Conservation (phyloP, 1,140 invertebrate species). For the Nasonia longicornis region DNA sequence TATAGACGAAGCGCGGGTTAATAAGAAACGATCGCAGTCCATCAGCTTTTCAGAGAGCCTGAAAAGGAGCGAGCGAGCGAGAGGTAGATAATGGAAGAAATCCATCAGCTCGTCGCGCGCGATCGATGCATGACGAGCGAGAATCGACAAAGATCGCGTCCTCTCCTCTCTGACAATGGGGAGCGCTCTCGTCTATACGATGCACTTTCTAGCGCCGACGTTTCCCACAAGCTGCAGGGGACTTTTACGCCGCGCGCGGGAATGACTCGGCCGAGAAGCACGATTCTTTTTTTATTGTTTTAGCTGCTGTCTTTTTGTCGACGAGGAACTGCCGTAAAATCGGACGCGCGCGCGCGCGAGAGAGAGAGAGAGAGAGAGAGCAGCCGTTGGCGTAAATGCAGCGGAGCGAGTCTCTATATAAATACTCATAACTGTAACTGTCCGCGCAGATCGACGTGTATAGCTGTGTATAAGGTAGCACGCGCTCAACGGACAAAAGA, state of each 20-base stretch:
- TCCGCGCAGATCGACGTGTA: background rate
- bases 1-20: too few relatives aligned
- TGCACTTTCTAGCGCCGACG: constrained; percentile 2
- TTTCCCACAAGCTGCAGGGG: background rate
- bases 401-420: background rate
- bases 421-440: background rate
- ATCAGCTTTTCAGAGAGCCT: background rate
- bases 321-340: too few relatives aligned
- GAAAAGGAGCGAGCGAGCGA: background rate
- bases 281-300: background rate
- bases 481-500: background rate
- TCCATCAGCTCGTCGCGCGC: background rate
- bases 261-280: background rate
- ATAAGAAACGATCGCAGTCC: background rate
- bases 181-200: background rate
- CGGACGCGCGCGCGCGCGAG: too few relatives aligned
- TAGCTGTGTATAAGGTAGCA: background rate
- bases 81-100: background rate
- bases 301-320: background rate
- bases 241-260: too few relatives aligned
- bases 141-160: background rate
- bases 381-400: background rate
- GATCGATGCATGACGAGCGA: background rate
- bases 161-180: background rate
- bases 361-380: too few relatives aligned